Evolutionary conservation across 92 coral and sea anemone genomes (phyloP).

Genomic region (Siderastrea siderea): DNA sequence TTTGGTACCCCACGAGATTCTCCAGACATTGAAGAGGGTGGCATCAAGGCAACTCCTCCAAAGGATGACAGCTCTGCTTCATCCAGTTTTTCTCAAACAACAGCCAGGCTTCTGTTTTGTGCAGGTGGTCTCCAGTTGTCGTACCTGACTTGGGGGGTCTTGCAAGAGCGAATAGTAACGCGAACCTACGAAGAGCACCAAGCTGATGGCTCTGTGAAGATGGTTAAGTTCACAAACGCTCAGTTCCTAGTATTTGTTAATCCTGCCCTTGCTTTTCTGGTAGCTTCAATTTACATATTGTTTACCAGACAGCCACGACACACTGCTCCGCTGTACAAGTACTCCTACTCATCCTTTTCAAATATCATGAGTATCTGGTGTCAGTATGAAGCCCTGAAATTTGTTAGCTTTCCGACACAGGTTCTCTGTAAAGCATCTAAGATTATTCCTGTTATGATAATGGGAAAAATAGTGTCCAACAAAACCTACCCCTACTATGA

Average conservation of each 20-base stretch:
- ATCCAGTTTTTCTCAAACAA: constrained; percentile 71
- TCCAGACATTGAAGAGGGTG: constrained; percentile 81
- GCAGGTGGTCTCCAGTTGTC: constrained; percentile 90
- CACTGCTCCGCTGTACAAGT: constrained; percentile 91
- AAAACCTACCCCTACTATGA: constrained; percentile 92
- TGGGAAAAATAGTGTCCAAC: constrained; percentile 94
- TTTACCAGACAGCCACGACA: constrained; percentile 90
- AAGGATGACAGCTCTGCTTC: constrained; percentile 40
- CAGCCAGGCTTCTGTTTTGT: constrained; percentile 79
- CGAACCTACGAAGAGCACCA: constrained; percentile 66
- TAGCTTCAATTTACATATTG: constrained; percentile 76
- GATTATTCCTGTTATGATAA: constrained; percentile 98
- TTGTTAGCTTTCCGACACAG: constrained; percentile 97
- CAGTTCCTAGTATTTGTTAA: constrained; percentile 95
- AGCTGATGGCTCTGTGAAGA: constrained; percentile 77
- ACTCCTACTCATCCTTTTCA: constrained; percentile 95
- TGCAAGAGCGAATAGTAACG: constrained; percentile 97
- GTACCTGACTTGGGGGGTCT: constrained; percentile 96
- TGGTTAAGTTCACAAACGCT: constrained; percentile 86
- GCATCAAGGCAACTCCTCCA: constrained; percentile 21
- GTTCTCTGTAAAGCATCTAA: constrained; percentile 96
- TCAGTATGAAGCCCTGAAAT: constrained; percentile 97
- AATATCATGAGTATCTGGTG: constrained; percentile 99
- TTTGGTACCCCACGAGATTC: constrained; percentile 90
- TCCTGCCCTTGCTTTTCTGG: constrained; percentile 86